A percentile compares a stretch with the other conserved stretches of the same genome.
phyloP scores from a whole-genome alignment of 2,113 vertebrate species.

The Ariopsis seemanni region DNA sequence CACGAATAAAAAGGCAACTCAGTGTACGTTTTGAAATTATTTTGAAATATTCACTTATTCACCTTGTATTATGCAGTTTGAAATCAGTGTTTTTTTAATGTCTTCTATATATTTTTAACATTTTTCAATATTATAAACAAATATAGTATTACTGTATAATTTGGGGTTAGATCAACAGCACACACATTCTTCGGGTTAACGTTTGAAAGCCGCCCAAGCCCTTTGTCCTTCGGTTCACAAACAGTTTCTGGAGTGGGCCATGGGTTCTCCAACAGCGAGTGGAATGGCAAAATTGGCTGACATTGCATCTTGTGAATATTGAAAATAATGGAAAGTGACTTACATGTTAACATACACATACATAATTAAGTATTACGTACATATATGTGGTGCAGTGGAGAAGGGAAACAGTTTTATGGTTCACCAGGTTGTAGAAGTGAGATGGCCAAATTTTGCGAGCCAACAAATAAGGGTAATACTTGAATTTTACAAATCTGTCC shows the following conservation, averaged over 20 bases:
- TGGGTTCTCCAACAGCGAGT: conserved; percentile 56
- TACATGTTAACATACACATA: conserved; percentile 74
- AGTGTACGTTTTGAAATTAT: conserved; percentile 53
- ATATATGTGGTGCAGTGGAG: conserved; percentile 70
- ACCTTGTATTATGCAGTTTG: conserved; percentile 56
- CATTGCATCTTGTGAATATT: conserved; percentile 72
- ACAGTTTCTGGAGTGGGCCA: conserved; percentile 61
- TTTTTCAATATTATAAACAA: conserved; percentile 64
- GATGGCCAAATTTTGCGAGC: conserved; percentile 83
- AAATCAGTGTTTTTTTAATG: conserved; percentile 61
- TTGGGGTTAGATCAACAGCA: conserved; percentile 60
- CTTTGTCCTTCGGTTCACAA: conserved; percentile 66
- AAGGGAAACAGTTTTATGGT: conserved; percentile 69
- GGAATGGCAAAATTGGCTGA: conserved; percentile 66
- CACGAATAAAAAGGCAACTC: conserved; percentile 22
- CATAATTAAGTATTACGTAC: conserved; percentile 77
- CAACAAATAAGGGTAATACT: conserved; percentile 78
- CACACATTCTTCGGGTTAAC: conserved; percentile 58
- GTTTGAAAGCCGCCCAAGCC: conserved; percentile 60
- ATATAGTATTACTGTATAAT: conserved; percentile 62
- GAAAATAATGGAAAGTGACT: conserved; percentile 71
- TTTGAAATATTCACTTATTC: conserved; percentile 56
- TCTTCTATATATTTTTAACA: conserved; percentile 54
- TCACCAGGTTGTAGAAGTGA: conserved; percentile 77
- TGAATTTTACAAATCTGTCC: conserved; percentile 79